Percentiles rank a stretch among this genome's conserved stretches.
Evolutionary conservation across 2,797 vertebrate genomes (phyloP).

Genomic region (Rhynchotus rufescens): DNA sequence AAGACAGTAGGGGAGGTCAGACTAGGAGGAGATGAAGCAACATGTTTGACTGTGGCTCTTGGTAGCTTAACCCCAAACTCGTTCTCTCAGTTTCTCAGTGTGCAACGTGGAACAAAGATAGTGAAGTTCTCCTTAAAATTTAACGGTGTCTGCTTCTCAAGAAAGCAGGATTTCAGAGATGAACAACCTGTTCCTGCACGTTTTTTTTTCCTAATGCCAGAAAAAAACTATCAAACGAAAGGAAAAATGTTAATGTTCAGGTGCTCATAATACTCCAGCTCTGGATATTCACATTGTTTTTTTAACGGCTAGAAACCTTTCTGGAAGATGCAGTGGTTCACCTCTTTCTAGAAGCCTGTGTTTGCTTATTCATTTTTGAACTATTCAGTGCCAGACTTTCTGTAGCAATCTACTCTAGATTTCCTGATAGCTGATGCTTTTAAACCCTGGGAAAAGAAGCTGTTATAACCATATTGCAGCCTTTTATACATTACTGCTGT

Average conservation of each 20-base stretch:
- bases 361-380: background rate
- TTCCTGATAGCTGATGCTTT: slow-evolving; percentile 7
- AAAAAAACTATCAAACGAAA: background rate
- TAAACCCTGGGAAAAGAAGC: background rate
- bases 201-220: background rate
- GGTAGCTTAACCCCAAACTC: background rate
- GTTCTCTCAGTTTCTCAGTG: background rate
- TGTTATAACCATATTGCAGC: background rate
- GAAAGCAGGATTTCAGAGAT: background rate
- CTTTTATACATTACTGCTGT: background rate
- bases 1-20: background rate
- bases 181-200: background rate
- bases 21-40: background rate
- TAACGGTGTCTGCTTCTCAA: background rate
- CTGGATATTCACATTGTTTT: background rate
- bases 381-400: background rate
- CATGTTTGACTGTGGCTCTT: background rate
- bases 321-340: background rate
- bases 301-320: background rate
- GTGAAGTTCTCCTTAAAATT: background rate
- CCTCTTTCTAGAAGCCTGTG: background rate
- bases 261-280: background rate
- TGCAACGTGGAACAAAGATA: background rate
- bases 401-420: background rate
- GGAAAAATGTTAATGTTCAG: background rate